Percentiles rank a stretch among this genome's conserved stretches.
Evolutionary conservation across 2,888 invertebrate species (phyloP).

Genomic region (Pimpla rufipes): DNA sequence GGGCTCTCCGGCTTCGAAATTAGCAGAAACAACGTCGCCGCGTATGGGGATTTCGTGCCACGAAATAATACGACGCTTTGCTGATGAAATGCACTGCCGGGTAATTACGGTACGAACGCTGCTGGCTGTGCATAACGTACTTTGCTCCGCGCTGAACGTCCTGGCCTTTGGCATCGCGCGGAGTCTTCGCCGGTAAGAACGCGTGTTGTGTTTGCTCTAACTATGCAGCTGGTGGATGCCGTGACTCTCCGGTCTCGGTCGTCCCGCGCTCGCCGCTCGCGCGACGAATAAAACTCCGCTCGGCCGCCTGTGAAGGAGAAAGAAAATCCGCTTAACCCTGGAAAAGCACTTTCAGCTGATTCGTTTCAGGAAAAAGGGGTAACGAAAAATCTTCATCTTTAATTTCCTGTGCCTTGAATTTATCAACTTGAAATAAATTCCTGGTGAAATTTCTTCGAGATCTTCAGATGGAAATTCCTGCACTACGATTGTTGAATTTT

Average conservation of each 20-base stretch:
- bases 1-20: constrained; percentile 36
- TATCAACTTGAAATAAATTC: too few species aligned
- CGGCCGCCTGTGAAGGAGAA: too few species aligned
- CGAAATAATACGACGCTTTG: constrained; percentile 80
- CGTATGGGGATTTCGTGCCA: constrained; percentile 72
- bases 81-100: constrained; percentile 78
- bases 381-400: too few species aligned
- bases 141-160: neutral
- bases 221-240: neutral
- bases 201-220: neutral
- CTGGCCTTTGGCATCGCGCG: constrained; percentile 34
- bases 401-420: too few species aligned
- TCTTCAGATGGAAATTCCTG: too few species aligned
- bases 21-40: neutral
- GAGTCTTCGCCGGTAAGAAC: constrained; percentile 13
- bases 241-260: neutral
- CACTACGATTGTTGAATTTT: too few species aligned
- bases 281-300: neutral
- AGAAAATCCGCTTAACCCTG: too few species aligned
- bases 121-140: constrained; percentile 20
- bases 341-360: too few species aligned
- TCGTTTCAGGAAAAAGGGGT: too few species aligned
- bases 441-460: too few species aligned
- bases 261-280: neutral
- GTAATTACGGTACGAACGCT: constrained; percentile 73